These are phyloP conservation scores for Pyrocoelia pectoralis DNA, from an alignment of 2,888 invertebrate genomes.

Conservation along the genomic window DNA sequence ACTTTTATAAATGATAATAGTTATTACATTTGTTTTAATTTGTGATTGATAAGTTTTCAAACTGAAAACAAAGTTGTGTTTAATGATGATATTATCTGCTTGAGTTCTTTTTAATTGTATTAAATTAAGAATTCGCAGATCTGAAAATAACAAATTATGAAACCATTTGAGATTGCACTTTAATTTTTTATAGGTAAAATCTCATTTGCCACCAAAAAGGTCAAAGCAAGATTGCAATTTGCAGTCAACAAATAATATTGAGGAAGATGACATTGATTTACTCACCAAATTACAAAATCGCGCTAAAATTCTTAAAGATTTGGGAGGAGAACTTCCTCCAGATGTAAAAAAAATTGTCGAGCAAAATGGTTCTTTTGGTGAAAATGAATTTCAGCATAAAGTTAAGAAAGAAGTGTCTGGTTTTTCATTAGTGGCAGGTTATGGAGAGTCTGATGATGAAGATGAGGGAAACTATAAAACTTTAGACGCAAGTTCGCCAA, in stretches of 20 bases:
- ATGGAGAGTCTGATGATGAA: constrained; percentile 64
- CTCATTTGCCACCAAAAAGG: not conserved
- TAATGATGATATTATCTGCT: constrained; percentile 57
- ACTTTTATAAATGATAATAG: not conserved
- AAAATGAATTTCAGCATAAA: constrained; percentile 25
- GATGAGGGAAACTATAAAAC: constrained; percentile 51
- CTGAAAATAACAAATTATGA: constrained; percentile 46
- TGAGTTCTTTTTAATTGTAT: constrained; percentile 50
- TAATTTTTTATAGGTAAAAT: not conserved
- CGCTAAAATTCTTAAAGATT: constrained; percentile 58
- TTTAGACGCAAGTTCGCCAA: not conserved
- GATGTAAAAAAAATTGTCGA: constrained; percentile 51
- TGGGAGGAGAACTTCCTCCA: constrained; percentile 56
- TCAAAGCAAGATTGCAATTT: constrained; percentile 5
- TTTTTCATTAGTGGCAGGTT: constrained; percentile 64
- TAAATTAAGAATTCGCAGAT: constrained; percentile 54
- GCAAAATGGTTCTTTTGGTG: constrained; percentile 3
- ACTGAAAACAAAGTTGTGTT: constrained; percentile 51
- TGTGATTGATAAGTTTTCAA: constrained; percentile 57
- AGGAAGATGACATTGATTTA: constrained; percentile 57
- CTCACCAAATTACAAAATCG: constrained; percentile 58
- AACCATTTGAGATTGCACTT: not conserved
- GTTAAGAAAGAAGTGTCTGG: constrained; percentile 40
- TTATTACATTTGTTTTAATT: not conserved
- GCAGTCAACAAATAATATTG: constrained; percentile 35